phyloP scores from a whole-genome alignment of 2,888 invertebrate genomes.

The Taenaris catops region DNA sequence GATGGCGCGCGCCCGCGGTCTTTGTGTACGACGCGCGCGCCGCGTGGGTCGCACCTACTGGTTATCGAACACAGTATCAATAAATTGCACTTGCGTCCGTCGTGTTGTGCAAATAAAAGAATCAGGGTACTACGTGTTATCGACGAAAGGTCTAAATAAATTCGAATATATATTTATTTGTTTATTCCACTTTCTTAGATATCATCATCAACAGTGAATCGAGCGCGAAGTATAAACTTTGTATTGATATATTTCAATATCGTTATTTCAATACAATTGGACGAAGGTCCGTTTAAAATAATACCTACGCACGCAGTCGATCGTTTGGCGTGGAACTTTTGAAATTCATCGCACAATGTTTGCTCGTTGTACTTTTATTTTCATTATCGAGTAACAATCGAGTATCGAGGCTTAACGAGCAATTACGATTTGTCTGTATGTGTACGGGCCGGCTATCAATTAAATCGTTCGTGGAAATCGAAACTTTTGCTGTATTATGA shows the following conservation, averaged over 20 bases:
- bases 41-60: conserved; percentile 72
- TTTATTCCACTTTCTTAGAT: conserved; percentile 52
- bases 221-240: conserved; percentile 23
- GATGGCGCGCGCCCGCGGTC: conserved; percentile 42
- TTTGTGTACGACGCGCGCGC: conserved; percentile 34
- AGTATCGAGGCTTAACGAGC: conserved; percentile 67
- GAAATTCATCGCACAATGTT: conserved; percentile 36
- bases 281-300: conserved; percentile 30
- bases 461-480: conserved; percentile 55
- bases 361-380: conserved; percentile 50
- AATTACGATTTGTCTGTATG: conserved; percentile 66
- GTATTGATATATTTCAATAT: conserved; percentile 23
- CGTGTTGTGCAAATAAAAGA: conserved; percentile 70
- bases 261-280: conserved; percentile 15
- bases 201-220: conserved; percentile 52
- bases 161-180: conserved; percentile 65
- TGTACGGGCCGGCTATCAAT: conserved; percentile 53
- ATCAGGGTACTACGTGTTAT: conserved; percentile 56
- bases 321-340: conserved; percentile 16
- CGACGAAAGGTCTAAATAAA: conserved; percentile 70
- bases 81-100: conserved; percentile 73
- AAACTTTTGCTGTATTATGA: conserved; percentile 46
- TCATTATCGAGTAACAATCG: conserved; percentile 70
- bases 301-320: conserved; percentile 28
- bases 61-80: conserved; percentile 71